A percentile compares a stretch with the other conserved stretches of the same genome.
Evolutionary conservation across 2,888 invertebrate species (phyloP).

Genomic region (Drosophila imparisetae): DNA sequence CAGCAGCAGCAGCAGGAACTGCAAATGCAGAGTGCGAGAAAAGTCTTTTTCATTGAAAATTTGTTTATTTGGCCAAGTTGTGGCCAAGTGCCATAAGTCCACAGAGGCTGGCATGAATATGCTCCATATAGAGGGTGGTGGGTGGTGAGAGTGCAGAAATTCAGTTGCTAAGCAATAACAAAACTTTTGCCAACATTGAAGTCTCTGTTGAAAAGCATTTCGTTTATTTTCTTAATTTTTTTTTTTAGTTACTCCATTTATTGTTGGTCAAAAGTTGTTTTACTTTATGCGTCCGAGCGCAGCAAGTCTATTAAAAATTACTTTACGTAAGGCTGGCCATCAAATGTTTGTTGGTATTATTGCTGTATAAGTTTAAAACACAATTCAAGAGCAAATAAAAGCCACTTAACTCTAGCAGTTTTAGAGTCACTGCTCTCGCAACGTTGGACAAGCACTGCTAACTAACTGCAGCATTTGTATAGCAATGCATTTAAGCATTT

Average conservation of each 20-base stretch:
- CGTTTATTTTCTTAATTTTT: conserved; percentile 2
- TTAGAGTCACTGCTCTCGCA: conserved; percentile 1
- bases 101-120: conserved; percentile 17
- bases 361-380: conserved; percentile 9
- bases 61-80: conserved; percentile 72
- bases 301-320: conserved; percentile 72
- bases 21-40: conserved; percentile 17
- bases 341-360: conserved; percentile 22
- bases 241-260: conserved; percentile 11
- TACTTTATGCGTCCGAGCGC: conserved; percentile 62
- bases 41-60: conserved; percentile 72
- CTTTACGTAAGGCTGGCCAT: conserved; percentile 33
- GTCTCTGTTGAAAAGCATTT: conserved; percentile 59
- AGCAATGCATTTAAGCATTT: conserved; percentile 3
- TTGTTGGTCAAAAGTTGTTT: conserved; percentile 46
- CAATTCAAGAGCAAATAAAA: conserved; percentile 23
- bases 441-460: background rate
- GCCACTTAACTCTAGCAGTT: conserved; percentile 23
- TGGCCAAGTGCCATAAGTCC: conserved; percentile 61
- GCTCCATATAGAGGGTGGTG: background rate
- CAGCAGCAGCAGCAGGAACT: background rate
- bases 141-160: background rate
- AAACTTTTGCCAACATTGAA: conserved; percentile 68
- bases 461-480: background rate
- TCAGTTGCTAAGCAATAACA: conserved; percentile 51